Evolutionary conservation across 2,888 invertebrate genomes (phyloP).

Genomic region (Unio delphinus): DNA sequence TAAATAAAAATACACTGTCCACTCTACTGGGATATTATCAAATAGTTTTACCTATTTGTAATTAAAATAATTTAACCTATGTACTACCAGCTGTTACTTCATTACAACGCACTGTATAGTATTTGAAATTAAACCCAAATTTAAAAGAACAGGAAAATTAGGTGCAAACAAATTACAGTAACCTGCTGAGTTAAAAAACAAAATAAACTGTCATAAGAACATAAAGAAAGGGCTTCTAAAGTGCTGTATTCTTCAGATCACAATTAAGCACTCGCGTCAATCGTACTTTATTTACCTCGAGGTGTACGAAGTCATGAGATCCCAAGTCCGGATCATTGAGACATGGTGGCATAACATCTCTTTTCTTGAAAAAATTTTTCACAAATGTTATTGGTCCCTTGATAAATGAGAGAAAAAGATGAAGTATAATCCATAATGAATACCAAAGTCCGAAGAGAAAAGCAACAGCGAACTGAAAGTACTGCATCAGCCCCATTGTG

Average conservation of each 20-base stretch:
- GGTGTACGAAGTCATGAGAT: conserved; percentile 43
- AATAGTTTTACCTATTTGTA: too few relatives aligned
- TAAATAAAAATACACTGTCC: too few relatives aligned
- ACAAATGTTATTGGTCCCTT: conserved; percentile 30
- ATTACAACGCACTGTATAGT: too few relatives aligned
- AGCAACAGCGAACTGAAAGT: conserved; percentile 10
- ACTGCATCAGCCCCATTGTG: background rate
- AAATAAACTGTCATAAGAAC: too few relatives aligned
- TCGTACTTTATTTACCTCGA: conserved; percentile 39
- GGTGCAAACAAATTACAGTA: too few relatives aligned
- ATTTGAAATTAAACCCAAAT: too few relatives aligned
- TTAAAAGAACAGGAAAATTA: too few relatives aligned
- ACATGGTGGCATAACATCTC: conserved; percentile 42
- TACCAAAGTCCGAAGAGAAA: conserved; percentile 24
- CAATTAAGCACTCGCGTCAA: background rate
- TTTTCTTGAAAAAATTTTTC: conserved; percentile 24
- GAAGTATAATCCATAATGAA: conserved; percentile 17
- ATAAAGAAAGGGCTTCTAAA: too few relatives aligned
- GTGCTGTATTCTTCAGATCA: background rate
- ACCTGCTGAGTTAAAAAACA: too few relatives aligned
- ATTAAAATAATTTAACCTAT: too few relatives aligned
- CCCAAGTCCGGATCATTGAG: conserved; percentile 46
- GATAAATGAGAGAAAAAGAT: conserved; percentile 16
- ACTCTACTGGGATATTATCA: too few relatives aligned
- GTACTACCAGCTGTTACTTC: too few relatives aligned